Evolutionary conservation across 2,888 invertebrate genomes (phyloP).

Genomic region (Pharmacophagus antenor): DNA sequence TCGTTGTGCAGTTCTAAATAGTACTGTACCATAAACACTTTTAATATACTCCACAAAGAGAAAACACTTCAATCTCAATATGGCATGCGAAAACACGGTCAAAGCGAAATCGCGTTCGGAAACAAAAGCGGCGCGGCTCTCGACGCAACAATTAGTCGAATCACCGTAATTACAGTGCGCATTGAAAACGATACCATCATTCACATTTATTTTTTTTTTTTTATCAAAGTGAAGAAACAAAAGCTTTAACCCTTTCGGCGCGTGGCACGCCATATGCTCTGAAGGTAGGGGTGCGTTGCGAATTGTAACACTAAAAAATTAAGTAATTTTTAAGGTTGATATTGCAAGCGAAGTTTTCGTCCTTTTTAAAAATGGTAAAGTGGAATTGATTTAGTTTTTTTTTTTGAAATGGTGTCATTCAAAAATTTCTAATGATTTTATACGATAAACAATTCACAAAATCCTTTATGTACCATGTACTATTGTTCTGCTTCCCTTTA

Average conservation of each 20-base stretch:
- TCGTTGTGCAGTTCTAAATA: slow-evolving; percentile 1
- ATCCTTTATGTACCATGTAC: no score
- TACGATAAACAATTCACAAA: no score
- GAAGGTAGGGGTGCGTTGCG: slow-evolving; percentile 45
- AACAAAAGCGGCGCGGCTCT: slow-evolving; percentile 63
- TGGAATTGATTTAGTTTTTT: no score
- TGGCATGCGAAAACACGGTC: slow-evolving; percentile 68
- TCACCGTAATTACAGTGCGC: slow-evolving; percentile 69
- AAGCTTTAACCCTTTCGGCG: slow-evolving; percentile 65
- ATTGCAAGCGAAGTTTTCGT: slow-evolving; percentile 2
- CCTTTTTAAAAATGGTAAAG: no score
- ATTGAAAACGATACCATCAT: slow-evolving; percentile 76
- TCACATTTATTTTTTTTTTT: slow-evolving; percentile 53
- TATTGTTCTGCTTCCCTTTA: no score
- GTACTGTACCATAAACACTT: slow-evolving; percentile 7
- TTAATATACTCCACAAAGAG: slow-evolving; percentile 42
- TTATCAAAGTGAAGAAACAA: slow-evolving; percentile 59
- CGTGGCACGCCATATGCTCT: slow-evolving; percentile 66
- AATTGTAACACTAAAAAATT: slow-evolving; percentile 43
- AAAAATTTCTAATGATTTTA: no score
- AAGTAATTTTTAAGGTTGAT: slow-evolving; percentile 35
- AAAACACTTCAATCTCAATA: slow-evolving; percentile 67
- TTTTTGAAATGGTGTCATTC: no score
- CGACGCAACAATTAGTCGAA: slow-evolving; percentile 70
- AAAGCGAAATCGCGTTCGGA: slow-evolving; percentile 65